Conservation (phyloP, 2,113 vertebrate genomes). For the Sceloporus tristichus region DNA sequence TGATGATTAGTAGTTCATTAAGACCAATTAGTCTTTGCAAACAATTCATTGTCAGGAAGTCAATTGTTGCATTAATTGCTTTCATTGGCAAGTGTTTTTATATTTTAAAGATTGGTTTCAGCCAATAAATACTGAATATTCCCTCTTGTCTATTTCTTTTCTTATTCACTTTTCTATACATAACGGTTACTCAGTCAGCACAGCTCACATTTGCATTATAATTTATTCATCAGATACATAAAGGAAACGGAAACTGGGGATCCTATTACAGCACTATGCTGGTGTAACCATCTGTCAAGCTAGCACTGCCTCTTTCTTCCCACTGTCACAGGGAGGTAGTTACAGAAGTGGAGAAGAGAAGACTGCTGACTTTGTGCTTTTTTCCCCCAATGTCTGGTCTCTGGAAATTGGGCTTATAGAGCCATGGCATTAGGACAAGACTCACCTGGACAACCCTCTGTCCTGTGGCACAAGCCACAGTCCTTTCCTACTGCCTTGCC, state of each 20-base stretch:
- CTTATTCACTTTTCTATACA: background rate
- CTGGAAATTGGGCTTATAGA: too few species aligned
- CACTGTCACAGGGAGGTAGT: too few species aligned
- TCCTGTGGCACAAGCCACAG: too few species aligned
- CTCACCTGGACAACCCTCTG: too few species aligned
- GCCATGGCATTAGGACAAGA: too few species aligned
- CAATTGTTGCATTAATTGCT: background rate
- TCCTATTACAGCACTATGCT: too few species aligned
- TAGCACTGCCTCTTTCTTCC: too few species aligned
- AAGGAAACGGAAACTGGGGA: background rate
- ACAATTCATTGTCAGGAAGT: slow-evolving; percentile 4
- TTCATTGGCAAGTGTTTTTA: fast-evolving
- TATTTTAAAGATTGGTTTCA: slow-evolving; percentile 26
- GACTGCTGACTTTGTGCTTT: too few species aligned
- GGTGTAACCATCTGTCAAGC: too few species aligned
- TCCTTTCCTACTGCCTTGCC: too few species aligned
- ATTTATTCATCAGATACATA: background rate
- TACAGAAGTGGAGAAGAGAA: too few species aligned
- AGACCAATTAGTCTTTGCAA: slow-evolving; percentile 33
- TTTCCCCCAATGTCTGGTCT: too few species aligned
- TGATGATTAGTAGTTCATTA: slow-evolving; percentile 39
- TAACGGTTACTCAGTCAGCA: slow-evolving; percentile 15
- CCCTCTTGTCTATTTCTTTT: slow-evolving; percentile 14
- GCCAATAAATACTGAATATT: slow-evolving; percentile 10
- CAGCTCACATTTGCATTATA: background rate